Evolutionary conservation across 1,140 invertebrate species (phyloP), one percentile per base, ranked within the genome.

Genomic region (Temnothorax longispinosus): DNA sequence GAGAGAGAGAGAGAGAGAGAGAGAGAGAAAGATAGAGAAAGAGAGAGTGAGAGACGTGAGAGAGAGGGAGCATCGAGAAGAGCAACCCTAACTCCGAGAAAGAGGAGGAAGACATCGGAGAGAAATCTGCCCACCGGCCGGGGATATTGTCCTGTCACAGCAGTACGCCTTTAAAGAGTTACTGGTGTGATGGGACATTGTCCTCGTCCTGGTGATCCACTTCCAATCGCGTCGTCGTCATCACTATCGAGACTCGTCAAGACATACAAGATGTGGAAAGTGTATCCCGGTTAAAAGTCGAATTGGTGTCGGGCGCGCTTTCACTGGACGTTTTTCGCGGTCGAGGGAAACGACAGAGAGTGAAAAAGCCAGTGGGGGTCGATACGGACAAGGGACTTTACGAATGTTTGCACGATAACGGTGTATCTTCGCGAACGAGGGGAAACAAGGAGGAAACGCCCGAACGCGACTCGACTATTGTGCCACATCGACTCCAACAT

Each of bases 101-200:
- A 44, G 56, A 15, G 35, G 67, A 54, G 32, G 7, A 71, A 71
- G 77, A 81, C 32, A 35, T 18, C n/a, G 44, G 8, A 35, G 32
- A 60, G 54, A 47, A 41, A 75, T 84, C 69, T 38, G 15, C 18
- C 74, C 85, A 75, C 56, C 82, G 75, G 88, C 93, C 97, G 96
- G 96, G 97, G 96, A 98, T 98, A 98, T 98, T 98, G 98, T 98
- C 98, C 97, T 98, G 97, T 98, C 97, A 98, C 98, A 98, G 98
- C 98, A 98, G 97, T 98, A 98, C 96, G 96, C 96, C 94, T 94
- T 95, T 95, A 86, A 94, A 94, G 93, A 95, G 95, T 96, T 98
- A 98, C 97, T 98, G 97, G 97, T 98, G 97, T 96, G 96, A 96
- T 97, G 96, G 97, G 98, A 98, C 97, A 98, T 95, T 98, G 96